A percentile compares a stretch with the other conserved stretches of the same genome.
Evolutionary conservation across 2,888 invertebrate species (phyloP).

Genomic region (Tuta absoluta): DNA sequence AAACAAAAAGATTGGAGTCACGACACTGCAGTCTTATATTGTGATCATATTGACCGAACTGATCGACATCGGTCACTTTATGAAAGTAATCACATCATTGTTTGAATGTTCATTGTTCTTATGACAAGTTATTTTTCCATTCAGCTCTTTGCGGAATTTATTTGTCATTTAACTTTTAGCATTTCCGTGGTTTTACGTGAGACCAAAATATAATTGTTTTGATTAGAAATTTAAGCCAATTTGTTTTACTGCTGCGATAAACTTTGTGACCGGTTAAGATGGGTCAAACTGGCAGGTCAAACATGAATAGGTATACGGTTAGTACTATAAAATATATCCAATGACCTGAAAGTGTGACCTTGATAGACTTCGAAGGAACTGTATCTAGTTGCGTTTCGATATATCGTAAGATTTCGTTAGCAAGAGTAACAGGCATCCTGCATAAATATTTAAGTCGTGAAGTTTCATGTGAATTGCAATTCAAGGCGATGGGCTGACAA

Average conservation of each 20-base stretch:
- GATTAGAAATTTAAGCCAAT: not conserved
- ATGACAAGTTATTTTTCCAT: slow-evolving; percentile 5
- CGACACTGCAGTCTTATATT: slow-evolving; percentile 41
- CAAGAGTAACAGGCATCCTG: too few relatives aligned
- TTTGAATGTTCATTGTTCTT: slow-evolving; percentile 13
- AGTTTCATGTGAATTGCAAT: too few relatives aligned
- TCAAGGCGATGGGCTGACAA: too few relatives aligned
- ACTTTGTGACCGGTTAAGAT: not conserved
- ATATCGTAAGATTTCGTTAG: too few relatives aligned
- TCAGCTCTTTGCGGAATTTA: not conserved
- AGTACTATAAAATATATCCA: not conserved
- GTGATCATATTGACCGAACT: not conserved
- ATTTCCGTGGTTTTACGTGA: slow-evolving; percentile 16
- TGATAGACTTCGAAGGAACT: not conserved
- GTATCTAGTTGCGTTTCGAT: too few relatives aligned
- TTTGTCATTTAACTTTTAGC: not conserved
- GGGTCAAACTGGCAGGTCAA: not conserved
- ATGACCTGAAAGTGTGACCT: not conserved
- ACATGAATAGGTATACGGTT: not conserved
- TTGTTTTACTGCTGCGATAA: not conserved
- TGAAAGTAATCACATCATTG: slow-evolving; percentile 3
- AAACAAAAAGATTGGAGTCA: slow-evolving; percentile 45
- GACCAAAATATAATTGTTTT: not conserved
- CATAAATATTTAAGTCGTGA: too few relatives aligned
- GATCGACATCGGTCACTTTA: slow-evolving; percentile 9